Evolutionary conservation across 2,113 vertebrate species (phyloP).

Genomic region (Brachyhypopomus occidentalis): DNA sequence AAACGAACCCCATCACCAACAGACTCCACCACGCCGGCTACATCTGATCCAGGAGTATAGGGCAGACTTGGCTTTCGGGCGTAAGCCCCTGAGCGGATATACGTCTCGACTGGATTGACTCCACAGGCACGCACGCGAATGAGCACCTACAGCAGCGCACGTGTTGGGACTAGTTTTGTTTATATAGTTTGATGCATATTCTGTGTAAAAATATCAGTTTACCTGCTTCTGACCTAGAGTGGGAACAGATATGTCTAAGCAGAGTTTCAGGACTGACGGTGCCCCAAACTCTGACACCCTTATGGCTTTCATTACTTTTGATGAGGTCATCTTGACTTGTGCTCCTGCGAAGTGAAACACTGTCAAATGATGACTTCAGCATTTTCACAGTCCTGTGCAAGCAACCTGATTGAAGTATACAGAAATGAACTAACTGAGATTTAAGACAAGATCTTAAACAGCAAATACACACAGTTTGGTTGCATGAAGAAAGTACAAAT

Average conservation of each 20-base stretch:
- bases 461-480: too few relatives aligned
- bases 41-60: slow-evolving; percentile 86
- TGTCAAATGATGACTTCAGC: background rate
- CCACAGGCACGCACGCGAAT: slow-evolving; percentile 88
- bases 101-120: slow-evolving; percentile 92
- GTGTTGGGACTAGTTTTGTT: too few relatives aligned
- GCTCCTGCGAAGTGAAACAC: background rate
- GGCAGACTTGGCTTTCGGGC: slow-evolving; percentile 77
- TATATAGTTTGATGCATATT: too few relatives aligned
- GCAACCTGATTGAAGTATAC: too few relatives aligned
- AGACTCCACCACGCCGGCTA: slow-evolving; percentile 80
- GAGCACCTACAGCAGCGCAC: slow-evolving; percentile 76
- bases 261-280: slow-evolving; percentile 83
- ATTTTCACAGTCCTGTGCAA: background rate
- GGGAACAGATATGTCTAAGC: slow-evolving; percentile 75
- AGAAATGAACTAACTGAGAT: background rate
- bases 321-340: slow-evolving; percentile 70
- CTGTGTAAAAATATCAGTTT: background rate
- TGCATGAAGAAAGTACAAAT: too few relatives aligned
- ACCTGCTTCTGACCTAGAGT: slow-evolving; percentile 81
- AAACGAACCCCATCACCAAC: slow-evolving; percentile 77
- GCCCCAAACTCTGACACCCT: slow-evolving; percentile 86
- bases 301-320: slow-evolving; percentile 85
- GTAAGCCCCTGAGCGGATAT: slow-evolving; percentile 82
- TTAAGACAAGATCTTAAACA: background rate